These are phyloP conservation scores for Andrena camellia DNA, from an alignment of 2,888 invertebrate species.

Conservation along the genomic window DNA sequence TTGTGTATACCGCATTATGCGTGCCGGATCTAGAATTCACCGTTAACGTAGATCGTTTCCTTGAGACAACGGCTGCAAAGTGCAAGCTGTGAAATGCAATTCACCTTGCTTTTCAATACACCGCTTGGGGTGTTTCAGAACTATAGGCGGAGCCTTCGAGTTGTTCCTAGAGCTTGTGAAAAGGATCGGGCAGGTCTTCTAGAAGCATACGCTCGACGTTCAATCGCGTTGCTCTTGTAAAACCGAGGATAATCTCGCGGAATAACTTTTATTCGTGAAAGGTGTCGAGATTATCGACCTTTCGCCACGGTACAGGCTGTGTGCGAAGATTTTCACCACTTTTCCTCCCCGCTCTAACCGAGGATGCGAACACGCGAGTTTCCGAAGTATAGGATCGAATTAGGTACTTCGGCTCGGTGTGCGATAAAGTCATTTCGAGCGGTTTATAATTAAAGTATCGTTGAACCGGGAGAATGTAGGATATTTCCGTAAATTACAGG, in stretches of 20 bases:
- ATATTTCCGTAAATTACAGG: constrained; percentile 44
- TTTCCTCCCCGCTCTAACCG: too few species aligned
- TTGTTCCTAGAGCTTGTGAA: not conserved
- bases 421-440: constrained; percentile 22
- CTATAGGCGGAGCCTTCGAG: not conserved
- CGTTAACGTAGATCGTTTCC: constrained; percentile 40
- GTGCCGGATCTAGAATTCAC: constrained; percentile 51
- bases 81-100: constrained; percentile 17
- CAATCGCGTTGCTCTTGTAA: not conserved
- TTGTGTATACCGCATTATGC: constrained; percentile 39
- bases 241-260: not conserved
- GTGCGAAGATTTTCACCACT: not conserved
- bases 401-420: not conserved
- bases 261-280: not conserved
- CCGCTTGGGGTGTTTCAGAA: constrained; percentile 3
- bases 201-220: not conserved
- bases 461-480: not conserved
- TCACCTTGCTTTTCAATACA: not conserved
- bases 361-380: not conserved
- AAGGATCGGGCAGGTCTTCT: not conserved
- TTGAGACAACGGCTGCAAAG: not conserved
- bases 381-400: not conserved
- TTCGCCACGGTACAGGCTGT: not conserved
- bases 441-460: constrained; percentile 20
- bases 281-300: not conserved